Conservation (phyloP, 2,888 invertebrate species). For the Odontocerum albicorne region DNA sequence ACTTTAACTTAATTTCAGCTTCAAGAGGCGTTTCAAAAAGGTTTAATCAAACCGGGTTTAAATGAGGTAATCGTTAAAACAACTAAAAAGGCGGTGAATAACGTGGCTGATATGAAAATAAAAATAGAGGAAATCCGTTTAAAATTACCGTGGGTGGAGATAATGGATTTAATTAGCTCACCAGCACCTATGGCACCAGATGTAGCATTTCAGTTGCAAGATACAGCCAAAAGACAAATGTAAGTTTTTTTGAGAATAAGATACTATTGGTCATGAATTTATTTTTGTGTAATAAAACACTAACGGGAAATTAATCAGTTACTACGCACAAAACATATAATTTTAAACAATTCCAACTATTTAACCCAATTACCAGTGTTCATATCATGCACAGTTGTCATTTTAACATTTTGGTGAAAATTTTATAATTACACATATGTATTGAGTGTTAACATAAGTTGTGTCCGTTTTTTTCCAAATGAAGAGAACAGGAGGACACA, state of each 20-base stretch:
- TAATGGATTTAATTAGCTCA: constrained; percentile 74
- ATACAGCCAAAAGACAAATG: constrained; percentile 71
- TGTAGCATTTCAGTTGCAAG: constrained; percentile 73
- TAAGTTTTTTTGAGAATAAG: too few relatives aligned
- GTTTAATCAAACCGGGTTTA: constrained; percentile 83
- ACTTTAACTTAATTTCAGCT: constrained; percentile 66
- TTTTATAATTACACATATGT: neutral
- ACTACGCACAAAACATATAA: too few relatives aligned
- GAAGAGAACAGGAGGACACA: too few relatives aligned
- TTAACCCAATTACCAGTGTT: too few relatives aligned
- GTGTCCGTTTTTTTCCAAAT: too few relatives aligned
- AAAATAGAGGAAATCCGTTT: constrained; percentile 72
- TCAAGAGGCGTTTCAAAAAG: constrained; percentile 86
- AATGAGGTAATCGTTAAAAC: constrained; percentile 66
- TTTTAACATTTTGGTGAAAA: neutral
- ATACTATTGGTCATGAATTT: too few relatives aligned
- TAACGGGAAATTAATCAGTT: too few relatives aligned
- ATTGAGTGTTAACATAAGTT: neutral
- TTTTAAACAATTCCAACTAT: neutral
- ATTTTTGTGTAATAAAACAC: too few relatives aligned
- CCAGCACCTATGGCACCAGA: constrained; percentile 86
- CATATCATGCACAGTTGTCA: too few relatives aligned
- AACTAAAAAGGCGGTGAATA: constrained; percentile 66
- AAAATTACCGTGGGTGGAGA: constrained; percentile 83
- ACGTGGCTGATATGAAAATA: constrained; percentile 69